phyloP scores from a whole-genome alignment of 1,140 invertebrate species.

The Cephus cinctus region DNA sequence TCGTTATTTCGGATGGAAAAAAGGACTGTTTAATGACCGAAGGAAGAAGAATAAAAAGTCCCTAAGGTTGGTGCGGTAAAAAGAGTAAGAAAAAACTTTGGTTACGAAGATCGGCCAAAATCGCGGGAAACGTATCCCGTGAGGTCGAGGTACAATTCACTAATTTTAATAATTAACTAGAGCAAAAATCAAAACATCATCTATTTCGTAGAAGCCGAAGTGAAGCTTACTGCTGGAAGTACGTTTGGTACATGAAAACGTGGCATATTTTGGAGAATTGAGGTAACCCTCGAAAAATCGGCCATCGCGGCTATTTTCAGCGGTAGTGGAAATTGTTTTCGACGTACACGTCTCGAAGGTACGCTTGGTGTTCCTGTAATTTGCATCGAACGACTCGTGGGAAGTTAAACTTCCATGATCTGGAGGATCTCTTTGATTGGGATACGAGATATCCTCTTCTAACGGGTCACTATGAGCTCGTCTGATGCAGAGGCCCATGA shows the following conservation, averaged over 20 bases:
- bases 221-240: neutral
- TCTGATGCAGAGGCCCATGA: neutral
- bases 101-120: conserved; percentile 7
- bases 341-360: too few relatives aligned
- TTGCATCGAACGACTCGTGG: neutral
- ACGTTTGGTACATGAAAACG: neutral
- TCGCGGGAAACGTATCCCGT: conserved; percentile 17
- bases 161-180: neutral
- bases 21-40: too few relatives aligned
- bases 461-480: neutral
- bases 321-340: neutral
- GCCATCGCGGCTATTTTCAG: neutral
- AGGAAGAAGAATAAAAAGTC: too few relatives aligned
- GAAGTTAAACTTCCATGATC: neutral
- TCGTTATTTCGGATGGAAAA: too few relatives aligned
- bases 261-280: neutral
- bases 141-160: neutral
- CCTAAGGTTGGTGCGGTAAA: too few relatives aligned
- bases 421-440: neutral
- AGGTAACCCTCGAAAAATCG: conserved; percentile 1
- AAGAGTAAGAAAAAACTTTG: neutral
- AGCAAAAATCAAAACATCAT: neutral
- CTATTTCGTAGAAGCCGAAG: neutral
- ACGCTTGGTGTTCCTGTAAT: neutral
- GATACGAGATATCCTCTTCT: neutral